phyloP scores from a whole-genome alignment of 2,888 invertebrate species.

The Chalcosyrphus nemorum region DNA sequence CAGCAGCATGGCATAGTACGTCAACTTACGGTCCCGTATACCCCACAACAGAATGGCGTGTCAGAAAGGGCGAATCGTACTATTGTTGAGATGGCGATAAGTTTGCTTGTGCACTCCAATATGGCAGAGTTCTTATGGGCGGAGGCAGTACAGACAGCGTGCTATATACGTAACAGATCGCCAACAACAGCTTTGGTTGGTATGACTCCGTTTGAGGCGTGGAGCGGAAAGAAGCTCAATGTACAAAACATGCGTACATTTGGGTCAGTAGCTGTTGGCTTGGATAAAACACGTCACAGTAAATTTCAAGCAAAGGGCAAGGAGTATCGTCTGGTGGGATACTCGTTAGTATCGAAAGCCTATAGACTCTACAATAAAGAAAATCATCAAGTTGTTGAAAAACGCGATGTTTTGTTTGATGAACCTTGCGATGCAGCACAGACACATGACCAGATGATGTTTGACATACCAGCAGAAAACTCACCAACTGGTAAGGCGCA shows the following conservation, averaged over 20 bases:
- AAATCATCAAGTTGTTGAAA: constrained; percentile 41
- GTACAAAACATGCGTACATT: constrained; percentile 47
- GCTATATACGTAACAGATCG: constrained; percentile 49
- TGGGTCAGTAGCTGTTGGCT: constrained; percentile 26
- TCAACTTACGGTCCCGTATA: constrained; percentile 54
- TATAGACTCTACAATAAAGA: constrained; percentile 53
- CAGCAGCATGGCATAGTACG: constrained; percentile 46
- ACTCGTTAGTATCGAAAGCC: too few species aligned
- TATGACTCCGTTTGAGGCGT: constrained; percentile 43
- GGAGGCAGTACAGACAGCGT: constrained; percentile 54
- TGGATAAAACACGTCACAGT: not conserved
- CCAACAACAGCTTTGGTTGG: constrained; percentile 23
- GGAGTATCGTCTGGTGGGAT: too few species aligned
- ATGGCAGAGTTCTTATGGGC: constrained; percentile 74
- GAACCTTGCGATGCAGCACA: constrained; percentile 10
- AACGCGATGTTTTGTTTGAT: constrained; percentile 51
- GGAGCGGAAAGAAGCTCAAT: constrained; percentile 7
- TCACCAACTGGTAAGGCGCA: not conserved
- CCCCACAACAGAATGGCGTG: constrained; percentile 61
- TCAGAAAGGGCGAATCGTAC: constrained; percentile 64
- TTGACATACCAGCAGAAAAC: constrained; percentile 37
- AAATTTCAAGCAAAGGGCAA: too few species aligned
- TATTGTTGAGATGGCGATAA: constrained; percentile 74
- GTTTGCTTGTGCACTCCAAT: constrained; percentile 74
- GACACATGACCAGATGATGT: constrained; percentile 15